Conservation (phyloP, 2,888 invertebrate species). For the Scotopteryx bipunctaria region DNA sequence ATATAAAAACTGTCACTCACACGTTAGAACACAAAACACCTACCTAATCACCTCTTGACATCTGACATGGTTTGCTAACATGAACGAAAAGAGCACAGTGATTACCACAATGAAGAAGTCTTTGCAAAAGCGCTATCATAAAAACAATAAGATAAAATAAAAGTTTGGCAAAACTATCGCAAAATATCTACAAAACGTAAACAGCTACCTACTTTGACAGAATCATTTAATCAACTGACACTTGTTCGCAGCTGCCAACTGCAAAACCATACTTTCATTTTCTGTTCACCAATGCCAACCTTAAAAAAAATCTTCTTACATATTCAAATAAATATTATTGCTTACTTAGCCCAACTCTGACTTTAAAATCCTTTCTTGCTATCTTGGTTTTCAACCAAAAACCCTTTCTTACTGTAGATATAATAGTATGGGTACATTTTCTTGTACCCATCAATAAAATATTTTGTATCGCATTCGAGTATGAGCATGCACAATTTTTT, state of each 20-base stretch:
- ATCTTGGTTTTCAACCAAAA: too few species aligned
- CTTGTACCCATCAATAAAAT: too few species aligned
- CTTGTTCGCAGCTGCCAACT: slow-evolving; percentile 64
- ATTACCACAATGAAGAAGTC: slow-evolving; percentile 62
- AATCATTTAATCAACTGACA: slow-evolving; percentile 76
- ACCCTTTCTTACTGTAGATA: too few species aligned
- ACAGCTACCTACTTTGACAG: slow-evolving; percentile 82
- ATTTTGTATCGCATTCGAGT: too few species aligned
- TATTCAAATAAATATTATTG: too few species aligned
- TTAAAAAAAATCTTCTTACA: slow-evolving; percentile 7
- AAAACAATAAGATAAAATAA: slow-evolving; percentile 78
- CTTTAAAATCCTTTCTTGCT: too few species aligned
- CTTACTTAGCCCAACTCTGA: too few species aligned
- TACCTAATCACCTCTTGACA: slow-evolving; percentile 82
- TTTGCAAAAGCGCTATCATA: slow-evolving; percentile 69
- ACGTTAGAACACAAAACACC: slow-evolving; percentile 76
- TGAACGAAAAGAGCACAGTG: slow-evolving; percentile 61
- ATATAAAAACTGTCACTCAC: slow-evolving; percentile 78
- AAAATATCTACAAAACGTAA: slow-evolving; percentile 82
- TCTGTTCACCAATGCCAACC: slow-evolving; percentile 40
- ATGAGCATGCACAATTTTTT: too few species aligned
- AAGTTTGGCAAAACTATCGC: slow-evolving; percentile 79
- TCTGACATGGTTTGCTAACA: slow-evolving; percentile 71
- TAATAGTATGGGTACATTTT: too few species aligned
- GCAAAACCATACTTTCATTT: slow-evolving; percentile 68